A percentile compares a stretch with the other conserved stretches of the same genome.
phyloP scores from a whole-genome alignment of 2,113 vertebrate species.

The Boulengeromyrus knoepffleri region DNA sequence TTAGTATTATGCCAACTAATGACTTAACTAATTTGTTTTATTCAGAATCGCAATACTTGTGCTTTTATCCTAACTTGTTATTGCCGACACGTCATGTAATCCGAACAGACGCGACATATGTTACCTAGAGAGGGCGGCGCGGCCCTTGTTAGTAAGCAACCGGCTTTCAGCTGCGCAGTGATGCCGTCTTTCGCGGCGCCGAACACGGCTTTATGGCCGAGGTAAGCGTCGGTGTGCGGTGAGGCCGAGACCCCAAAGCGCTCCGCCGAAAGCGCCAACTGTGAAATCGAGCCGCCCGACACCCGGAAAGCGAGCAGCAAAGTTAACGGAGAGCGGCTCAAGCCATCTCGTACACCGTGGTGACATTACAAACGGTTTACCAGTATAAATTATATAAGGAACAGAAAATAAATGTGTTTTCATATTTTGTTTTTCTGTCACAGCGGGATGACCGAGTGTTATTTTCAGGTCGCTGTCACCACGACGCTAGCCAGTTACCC shows the following conservation, averaged over 20 bases:
- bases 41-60: background rate
- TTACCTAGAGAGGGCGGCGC: background rate
- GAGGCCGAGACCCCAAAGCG: background rate
- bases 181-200: background rate
- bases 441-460: background rate
- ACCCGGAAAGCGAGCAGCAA: background rate
- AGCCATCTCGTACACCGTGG: background rate
- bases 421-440: background rate
- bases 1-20: background rate
- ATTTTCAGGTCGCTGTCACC: background rate
- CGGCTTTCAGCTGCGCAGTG: background rate
- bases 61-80: background rate
- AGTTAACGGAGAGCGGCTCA: background rate
- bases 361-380: background rate
- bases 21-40: background rate
- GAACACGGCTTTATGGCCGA: background rate
- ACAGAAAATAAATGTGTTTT: background rate
- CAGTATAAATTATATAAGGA: background rate
- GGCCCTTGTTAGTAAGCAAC: background rate
- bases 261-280: background rate
- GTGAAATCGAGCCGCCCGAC: background rate
- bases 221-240: background rate
- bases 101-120: background rate
- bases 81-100: background rate
- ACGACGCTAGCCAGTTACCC: background rate